Base-by-base conservation (phyloP, 2,113 vertebrate genomes). In the Aspiorhynchus laticeps region DNA sequence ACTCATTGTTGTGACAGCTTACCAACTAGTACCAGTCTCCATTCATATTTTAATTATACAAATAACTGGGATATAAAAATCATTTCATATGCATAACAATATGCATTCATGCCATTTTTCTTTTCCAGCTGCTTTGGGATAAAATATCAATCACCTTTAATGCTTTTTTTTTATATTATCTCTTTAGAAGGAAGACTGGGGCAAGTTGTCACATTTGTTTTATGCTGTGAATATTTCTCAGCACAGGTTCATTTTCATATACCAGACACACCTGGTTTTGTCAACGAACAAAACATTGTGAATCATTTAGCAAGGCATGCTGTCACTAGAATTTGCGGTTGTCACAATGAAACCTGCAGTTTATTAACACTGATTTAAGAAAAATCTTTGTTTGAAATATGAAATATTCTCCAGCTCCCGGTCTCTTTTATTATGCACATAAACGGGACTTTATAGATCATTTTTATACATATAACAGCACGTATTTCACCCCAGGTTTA, bases 1-100 rank as follows among this genome's bases (percentile, higher is more conserved):
- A 8, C 31, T 1, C 36, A n/a, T 10, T 11, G n/a, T 10, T 65
- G 61, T 65, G 61, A 73, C 4, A 41, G 5, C 19, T 38, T 10
- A 17, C 24, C 17, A 41, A 73, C 69, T 38, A 38, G 9, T 3
- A 31, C 33, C 33, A 38, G 69, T 73, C 19, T 24, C 8, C 19
- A 73, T 73, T 73, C 21, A 24, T 21, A 73, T 73, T 73, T 41
- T 41, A 73, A 71, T 71, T 73, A 71, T 38, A 8, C 33, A 73
- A 36, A 71, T 73, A 73, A 73, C 69, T 71, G 33, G 33, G 17
- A 71, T 19, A 71, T 19, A 69, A 17, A 8, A 9, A 69, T 21
- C 9, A 24, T 24, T 38, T 73, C 9, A 73, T 2, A 6, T 73
- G 33, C 9, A 21, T 71, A 21, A 21, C 8, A 31, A 59, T 24